Conservation (phyloP, 2,888 invertebrate species). For the Venusia cambrica region DNA sequence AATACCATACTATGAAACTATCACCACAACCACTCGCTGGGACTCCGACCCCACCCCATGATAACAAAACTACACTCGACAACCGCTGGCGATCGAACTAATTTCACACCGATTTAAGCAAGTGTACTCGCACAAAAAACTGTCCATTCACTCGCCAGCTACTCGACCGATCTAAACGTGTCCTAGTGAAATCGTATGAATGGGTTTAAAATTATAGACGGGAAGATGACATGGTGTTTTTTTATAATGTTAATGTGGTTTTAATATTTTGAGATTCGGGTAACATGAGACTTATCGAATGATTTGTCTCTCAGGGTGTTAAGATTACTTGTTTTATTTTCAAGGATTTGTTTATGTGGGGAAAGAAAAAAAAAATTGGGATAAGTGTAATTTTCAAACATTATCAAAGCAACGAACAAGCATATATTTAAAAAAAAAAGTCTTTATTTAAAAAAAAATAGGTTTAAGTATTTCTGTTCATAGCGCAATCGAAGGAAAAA, state of each 20-base stretch:
- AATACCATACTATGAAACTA: too few relatives aligned
- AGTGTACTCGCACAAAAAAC: slow-evolving; percentile 72
- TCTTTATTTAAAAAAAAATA: too few relatives aligned
- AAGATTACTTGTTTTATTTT: background rate
- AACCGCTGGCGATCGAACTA: slow-evolving; percentile 58
- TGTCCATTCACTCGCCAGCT: slow-evolving; percentile 61
- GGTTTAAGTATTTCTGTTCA: too few relatives aligned
- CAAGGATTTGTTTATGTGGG: background rate
- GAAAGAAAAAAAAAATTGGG: background rate
- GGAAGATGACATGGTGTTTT: slow-evolving; percentile 26
- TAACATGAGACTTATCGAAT: slow-evolving; percentile 10
- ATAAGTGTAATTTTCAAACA: background rate
- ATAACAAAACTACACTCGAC: slow-evolving; percentile 40
- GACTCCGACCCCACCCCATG: slow-evolving; percentile 32
- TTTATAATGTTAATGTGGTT: slow-evolving; percentile 29
- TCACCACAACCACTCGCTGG: too few relatives aligned
- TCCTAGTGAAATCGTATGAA: slow-evolving; percentile 48
- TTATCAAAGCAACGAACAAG: background rate
- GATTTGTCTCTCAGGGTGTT: slow-evolving; percentile 11
- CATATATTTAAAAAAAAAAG: too few relatives aligned
- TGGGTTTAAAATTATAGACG: slow-evolving; percentile 32
- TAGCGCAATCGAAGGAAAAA: too few relatives aligned
- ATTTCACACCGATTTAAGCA: slow-evolving; percentile 77
- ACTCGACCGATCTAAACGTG: slow-evolving; percentile 37
- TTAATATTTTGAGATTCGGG: slow-evolving; percentile 17